Evolutionary conservation across 2,888 invertebrate species (phyloP).

Genomic region (Parthenolecanium corni): DNA sequence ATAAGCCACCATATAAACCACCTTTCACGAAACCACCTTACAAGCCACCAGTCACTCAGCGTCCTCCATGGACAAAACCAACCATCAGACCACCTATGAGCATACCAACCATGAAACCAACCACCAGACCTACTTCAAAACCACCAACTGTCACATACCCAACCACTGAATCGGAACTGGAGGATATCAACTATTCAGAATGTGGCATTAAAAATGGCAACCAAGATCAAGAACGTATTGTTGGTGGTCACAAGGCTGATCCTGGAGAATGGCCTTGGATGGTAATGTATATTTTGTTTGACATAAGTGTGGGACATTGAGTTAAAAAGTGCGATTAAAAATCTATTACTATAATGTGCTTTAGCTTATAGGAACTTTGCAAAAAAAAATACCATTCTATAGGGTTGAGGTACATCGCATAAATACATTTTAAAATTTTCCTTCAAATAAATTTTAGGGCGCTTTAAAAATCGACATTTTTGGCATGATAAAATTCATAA

Average conservation of each 20-base stretch:
- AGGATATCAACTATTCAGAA: slow-evolving; percentile 38
- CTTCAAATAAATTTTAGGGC: no score
- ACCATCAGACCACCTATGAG: slow-evolving; percentile 13
- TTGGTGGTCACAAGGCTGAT: slow-evolving; percentile 70
- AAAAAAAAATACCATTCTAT: no score
- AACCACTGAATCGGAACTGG: slow-evolving; percentile 25
- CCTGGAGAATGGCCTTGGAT: slow-evolving; percentile 65
- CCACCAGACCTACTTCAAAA: slow-evolving; percentile 19
- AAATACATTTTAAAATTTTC: no score
- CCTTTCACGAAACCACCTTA: slow-evolving; percentile 13
- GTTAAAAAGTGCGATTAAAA: no score
- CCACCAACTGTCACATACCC: slow-evolving; percentile 25
- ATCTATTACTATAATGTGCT: no score
- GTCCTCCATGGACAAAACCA: slow-evolving; percentile 24
- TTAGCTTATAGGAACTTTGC: no score
- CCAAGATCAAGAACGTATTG: slow-evolving; percentile 70
- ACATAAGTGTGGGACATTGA: no score
- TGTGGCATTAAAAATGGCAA: slow-evolving; percentile 70
- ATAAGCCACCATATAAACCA: slow-evolving; percentile 33
- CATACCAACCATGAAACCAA: slow-evolving; percentile 20
- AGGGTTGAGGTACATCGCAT: no score
- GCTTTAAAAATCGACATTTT: no score
- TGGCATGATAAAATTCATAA: no score
- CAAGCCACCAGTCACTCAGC: slow-evolving; percentile 22
- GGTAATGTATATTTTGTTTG: slow-evolving; percentile 34